Evolutionary conservation across 2,113 vertebrate species (phyloP).

Genomic region (Cyprinus carpio): DNA sequence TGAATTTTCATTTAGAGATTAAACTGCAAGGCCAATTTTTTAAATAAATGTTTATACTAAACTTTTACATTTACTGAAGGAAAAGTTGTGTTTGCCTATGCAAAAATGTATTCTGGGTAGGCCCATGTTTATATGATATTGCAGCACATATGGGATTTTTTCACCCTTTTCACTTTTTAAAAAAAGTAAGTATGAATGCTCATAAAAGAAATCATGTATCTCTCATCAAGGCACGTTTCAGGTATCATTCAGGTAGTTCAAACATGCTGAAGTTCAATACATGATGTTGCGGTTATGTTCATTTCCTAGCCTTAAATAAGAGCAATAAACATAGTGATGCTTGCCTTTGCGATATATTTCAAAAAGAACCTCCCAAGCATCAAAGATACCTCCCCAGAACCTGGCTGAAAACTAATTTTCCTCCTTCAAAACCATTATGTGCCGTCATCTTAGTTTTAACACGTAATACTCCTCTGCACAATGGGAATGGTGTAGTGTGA

Average conservation of each 20-base stretch:
- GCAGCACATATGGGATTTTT: background rate
- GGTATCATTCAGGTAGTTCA: background rate
- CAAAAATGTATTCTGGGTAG: background rate
- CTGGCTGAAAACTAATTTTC: background rate
- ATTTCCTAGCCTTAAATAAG: constrained; percentile 14
- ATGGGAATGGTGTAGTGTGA: constrained; percentile 28
- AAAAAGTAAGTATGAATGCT: background rate
- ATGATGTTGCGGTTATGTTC: background rate
- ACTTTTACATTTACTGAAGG: background rate
- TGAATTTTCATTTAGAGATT: constrained; percentile 14
- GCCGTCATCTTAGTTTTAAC: background rate
- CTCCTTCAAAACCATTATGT: constrained; percentile 2
- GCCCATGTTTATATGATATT: background rate
- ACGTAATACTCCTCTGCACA: background rate
- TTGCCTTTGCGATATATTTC: constrained; percentile 1
- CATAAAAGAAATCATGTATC: background rate
- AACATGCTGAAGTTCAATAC: background rate
- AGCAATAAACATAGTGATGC: background rate
- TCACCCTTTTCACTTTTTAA: background rate
- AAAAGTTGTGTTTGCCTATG: background rate
- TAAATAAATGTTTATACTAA: background rate
- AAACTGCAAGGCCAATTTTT: background rate
- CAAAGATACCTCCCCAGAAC: background rate
- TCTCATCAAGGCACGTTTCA: background rate
- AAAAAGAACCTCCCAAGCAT: background rate